A percentile compares a stretch with the other conserved stretches of the same genome.
Conservation (phyloP, 2,113 vertebrate species). For the Tautogolabrus adspersus region DNA sequence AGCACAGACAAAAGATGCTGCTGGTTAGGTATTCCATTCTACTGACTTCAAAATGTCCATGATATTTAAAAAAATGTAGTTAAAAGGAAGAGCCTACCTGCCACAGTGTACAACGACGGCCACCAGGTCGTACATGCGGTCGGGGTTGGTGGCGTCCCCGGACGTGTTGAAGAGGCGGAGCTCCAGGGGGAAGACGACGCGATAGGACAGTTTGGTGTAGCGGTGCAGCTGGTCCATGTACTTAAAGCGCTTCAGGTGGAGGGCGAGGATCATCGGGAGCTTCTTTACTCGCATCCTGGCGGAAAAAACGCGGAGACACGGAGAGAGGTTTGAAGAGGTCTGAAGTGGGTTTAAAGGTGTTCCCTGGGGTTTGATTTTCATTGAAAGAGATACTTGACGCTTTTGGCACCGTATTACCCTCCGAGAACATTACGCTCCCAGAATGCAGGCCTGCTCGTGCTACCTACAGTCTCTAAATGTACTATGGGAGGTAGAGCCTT, state of each 20-base stretch:
- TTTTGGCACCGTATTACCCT: too few relatives aligned
- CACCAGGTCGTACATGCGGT: conserved; percentile 94
- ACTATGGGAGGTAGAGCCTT: too few relatives aligned
- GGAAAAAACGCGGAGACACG: background rate
- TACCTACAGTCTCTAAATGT: too few relatives aligned
- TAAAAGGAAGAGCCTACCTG: conserved; percentile 79
- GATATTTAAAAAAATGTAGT: too few relatives aligned
- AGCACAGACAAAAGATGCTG: background rate
- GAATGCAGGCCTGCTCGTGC: too few relatives aligned
- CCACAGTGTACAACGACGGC: conserved; percentile 95
- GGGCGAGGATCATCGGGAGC: conserved; percentile 93
- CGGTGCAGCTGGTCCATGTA: conserved; percentile 97
- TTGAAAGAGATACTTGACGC: too few relatives aligned
- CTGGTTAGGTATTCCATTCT: too few relatives aligned
- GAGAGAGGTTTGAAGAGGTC: background rate
- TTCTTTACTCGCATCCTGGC: conserved; percentile 93
- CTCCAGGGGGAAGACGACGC: conserved; percentile 94
- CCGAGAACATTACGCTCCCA: too few relatives aligned
- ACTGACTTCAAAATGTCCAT: too few relatives aligned
- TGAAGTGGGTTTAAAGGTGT: too few relatives aligned
- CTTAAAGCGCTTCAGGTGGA: conserved; percentile 94
- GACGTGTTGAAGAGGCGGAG: conserved; percentile 95
- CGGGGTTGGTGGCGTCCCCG: conserved; percentile 93
- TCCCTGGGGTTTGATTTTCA: too few relatives aligned
- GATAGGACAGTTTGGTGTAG: conserved; percentile 95